Conservation (phyloP, 1,140 invertebrate genomes). For the Samia ricini region DNA sequence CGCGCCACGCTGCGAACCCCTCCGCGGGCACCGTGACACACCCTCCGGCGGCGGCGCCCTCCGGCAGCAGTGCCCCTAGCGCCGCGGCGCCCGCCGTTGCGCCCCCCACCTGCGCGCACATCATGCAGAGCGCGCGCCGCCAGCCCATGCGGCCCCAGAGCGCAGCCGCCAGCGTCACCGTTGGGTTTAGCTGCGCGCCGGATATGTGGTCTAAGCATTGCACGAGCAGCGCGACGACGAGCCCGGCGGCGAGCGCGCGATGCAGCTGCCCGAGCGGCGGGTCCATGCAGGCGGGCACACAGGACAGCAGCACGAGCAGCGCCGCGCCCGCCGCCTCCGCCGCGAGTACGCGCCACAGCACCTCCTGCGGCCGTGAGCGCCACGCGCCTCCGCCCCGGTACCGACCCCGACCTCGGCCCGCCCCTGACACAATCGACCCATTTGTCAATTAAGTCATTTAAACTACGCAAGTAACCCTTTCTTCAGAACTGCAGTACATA, state of each 20-base stretch:
- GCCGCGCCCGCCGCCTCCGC: slow-evolving; percentile 40
- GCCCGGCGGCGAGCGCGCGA: slow-evolving; percentile 36
- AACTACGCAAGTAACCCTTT: no score
- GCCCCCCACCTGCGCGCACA: slow-evolving; percentile 30
- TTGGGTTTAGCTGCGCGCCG: slow-evolving; percentile 50
- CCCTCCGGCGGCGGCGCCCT: background rate
- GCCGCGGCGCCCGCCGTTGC: slow-evolving; percentile 26
- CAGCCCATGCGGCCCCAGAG: slow-evolving; percentile 27
- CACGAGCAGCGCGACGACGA: slow-evolving; percentile 39
- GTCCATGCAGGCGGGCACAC: slow-evolving; percentile 29
- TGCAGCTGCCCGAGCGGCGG: slow-evolving; percentile 19
- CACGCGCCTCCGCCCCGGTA: background rate
- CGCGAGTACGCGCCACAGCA: slow-evolving; percentile 27
- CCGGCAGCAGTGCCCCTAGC: slow-evolving; percentile 20
- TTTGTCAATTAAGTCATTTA: no score
- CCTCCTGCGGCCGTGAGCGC: slow-evolving; percentile 4
- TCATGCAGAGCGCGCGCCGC: slow-evolving; percentile 14
- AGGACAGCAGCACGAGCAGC: slow-evolving; percentile 44
- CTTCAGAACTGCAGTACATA: no score
- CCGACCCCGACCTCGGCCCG: no score
- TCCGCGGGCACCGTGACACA: slow-evolving; percentile 36
- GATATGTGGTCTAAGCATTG: slow-evolving; percentile 39
- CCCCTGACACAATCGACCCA: no score
- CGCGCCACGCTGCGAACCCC: slow-evolving; percentile 39
- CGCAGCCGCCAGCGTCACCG: slow-evolving; percentile 49